Conservation (phyloP, 2,888 invertebrate species). For the Drosophila paranaensis region DNA sequence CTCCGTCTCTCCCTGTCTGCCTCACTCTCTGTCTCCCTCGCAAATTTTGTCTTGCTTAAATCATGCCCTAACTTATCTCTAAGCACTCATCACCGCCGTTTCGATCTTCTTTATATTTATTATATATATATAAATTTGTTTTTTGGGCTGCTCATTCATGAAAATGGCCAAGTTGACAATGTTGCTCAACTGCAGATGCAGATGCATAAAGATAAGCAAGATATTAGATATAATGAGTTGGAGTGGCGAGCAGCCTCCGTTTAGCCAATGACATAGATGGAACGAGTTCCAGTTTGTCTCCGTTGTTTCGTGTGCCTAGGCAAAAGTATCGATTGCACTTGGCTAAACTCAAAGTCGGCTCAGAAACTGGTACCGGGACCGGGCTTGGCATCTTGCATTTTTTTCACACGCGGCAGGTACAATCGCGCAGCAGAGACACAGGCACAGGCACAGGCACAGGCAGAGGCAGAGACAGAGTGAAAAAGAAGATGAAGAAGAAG, state of each 20-base stretch:
- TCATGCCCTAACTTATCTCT: conserved; percentile 59
- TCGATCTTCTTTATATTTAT: conserved; percentile 24
- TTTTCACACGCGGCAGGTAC: conserved; percentile 75
- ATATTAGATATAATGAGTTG: conserved; percentile 75
- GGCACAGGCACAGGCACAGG: conserved; percentile 5
- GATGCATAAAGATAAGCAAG: conserved; percentile 74
- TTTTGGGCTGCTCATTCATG: conserved; percentile 62
- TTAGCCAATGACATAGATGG: conserved; percentile 51
- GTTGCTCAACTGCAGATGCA: conserved; percentile 70
- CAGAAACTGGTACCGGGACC: conserved; percentile 61
- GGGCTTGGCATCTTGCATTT: conserved; percentile 24
- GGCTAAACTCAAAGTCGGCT: conserved; percentile 61
- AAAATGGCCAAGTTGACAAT: conserved; percentile 74
- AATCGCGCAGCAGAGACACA: conserved; percentile 28
- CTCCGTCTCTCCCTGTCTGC: conserved; percentile 4
- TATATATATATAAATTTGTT: conserved; percentile 2
- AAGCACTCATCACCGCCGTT: conserved; percentile 69
- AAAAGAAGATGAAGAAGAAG: conserved; percentile 9
- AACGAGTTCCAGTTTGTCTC: conserved; percentile 26
- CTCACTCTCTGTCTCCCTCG: conserved; percentile 10
- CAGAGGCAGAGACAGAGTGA: conserved; percentile 5
- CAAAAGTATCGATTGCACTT: conserved; percentile 76
- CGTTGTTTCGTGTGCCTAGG: conserved; percentile 21
- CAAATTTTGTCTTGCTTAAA: conserved; percentile 11
- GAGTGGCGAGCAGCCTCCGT: conserved; percentile 50